These are phyloP conservation scores for Macrosoma leucophasiata DNA, from an alignment of 2,888 invertebrate species.

Conservation along the genomic window DNA sequence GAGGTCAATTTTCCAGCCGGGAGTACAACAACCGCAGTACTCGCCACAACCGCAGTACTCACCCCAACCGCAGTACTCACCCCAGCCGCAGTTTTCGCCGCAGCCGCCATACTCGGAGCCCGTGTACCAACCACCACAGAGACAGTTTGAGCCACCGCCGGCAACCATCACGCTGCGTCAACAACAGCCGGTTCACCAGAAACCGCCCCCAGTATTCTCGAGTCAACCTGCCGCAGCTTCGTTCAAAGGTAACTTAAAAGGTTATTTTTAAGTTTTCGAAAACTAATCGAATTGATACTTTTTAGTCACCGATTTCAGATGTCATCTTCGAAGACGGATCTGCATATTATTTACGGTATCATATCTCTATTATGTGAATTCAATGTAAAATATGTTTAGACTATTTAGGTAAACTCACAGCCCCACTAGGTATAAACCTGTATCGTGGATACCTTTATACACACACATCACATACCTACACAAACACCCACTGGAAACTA, in stretches of 20 bases:
- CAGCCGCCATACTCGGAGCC: constrained; percentile 48
- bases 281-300: no score
- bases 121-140: constrained; percentile 77
- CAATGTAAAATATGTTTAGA: no score
- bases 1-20: constrained; percentile 32
- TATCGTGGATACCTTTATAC: no score
- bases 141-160: constrained; percentile 78
- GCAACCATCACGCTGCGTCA: constrained; percentile 82
- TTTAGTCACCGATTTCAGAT: no score
- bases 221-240: constrained; percentile 88
- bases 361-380: no score
- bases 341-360: no score
- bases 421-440: no score
- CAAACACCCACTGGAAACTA: no score
- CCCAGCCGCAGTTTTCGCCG: constrained; percentile 36
- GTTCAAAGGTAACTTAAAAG: constrained; percentile 79
- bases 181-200: constrained; percentile 84
- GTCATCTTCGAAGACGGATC: no score
- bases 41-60: constrained; percentile 41
- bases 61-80: constrained; percentile 35
- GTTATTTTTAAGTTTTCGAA: no score
- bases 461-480: no score
- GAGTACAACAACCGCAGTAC: constrained; percentile 29
- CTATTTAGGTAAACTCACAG: no score
- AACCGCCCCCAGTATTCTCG: constrained; percentile 82